Evolutionary conservation across 1,140 invertebrate species (phyloP), one percentile per base, ranked within the genome.

Genomic region (Chionoecetes opilio): DNA sequence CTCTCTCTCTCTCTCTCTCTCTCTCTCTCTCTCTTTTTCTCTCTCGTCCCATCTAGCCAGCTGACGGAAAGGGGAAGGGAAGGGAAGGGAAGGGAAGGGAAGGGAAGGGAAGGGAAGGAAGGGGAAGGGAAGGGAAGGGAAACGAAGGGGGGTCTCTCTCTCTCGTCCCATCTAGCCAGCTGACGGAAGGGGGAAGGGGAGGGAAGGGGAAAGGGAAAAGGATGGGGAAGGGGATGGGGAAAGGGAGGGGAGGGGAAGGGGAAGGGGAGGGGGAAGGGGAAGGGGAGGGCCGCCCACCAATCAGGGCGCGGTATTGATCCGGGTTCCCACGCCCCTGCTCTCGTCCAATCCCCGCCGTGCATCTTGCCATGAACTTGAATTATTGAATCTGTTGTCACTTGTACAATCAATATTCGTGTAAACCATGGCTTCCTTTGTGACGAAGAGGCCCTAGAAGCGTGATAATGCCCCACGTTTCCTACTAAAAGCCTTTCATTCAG

Each of bases 1-100:
- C 63, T 75, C 63, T 75, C 63, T 75, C 63, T 75, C 63, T 75
- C 63, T 75, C 63, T 75, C 63, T 75, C 63, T 75, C 63, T 75
- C 63, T 75, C 63, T 75, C 63, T 75, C 63, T 75, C 63, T 75
- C 63, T 75, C 63, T 75, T 26, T 75, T 26, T 17, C 63, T 21
- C 21, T 21, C 63, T 11, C 21, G 46, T 75, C n/a, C 63, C 63
- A n/a, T n/a, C 6, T 26, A 26, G 63, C n/a, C 53, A 21, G 53
- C 53, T 63, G 63, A 75, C n/a, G 63, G 41, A 46, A n/a, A n/a
- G n/a, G n/a, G 41, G 41, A 46, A 14, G 41, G 14, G 41, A 14
- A 46, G 41, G 41, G 14, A 14, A 14, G 14, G 41, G 41, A 46
- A 14, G 41, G 14, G 14, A 46, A 14, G 14, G 41, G 41, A 46